These are phyloP conservation scores for Pegoplata infirma DNA, from an alignment of 2,888 invertebrate species.

Conservation along the genomic window DNA sequence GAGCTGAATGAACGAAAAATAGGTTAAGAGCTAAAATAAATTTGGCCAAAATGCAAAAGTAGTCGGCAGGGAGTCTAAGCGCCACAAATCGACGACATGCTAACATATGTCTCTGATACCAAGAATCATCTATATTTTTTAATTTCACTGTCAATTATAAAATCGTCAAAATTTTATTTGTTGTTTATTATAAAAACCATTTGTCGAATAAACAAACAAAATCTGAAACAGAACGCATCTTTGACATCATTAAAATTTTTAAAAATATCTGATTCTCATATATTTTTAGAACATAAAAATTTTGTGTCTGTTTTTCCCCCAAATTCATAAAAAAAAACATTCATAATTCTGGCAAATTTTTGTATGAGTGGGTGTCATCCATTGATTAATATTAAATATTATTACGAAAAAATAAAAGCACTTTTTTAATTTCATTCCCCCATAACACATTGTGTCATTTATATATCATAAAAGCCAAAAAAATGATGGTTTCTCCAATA, in stretches of 20 bases:
- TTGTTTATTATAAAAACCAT: background rate
- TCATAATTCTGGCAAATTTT: background rate
- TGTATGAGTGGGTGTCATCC: background rate
- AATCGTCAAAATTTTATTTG: background rate
- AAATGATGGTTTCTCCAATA: background rate
- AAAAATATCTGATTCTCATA: background rate
- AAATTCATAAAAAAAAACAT: background rate
- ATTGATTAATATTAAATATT: slow-evolving; percentile 36
- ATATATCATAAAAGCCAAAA: background rate
- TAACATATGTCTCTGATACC: too few species aligned
- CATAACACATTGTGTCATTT: background rate
- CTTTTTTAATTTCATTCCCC: too few species aligned
- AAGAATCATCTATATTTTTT: too few species aligned
- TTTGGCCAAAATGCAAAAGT: too few species aligned
- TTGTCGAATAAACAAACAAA: background rate
- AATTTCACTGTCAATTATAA: background rate
- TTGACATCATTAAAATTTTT: background rate
- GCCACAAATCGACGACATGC: too few species aligned
- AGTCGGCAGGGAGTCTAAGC: too few species aligned
- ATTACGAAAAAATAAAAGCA: slow-evolving; percentile 8
- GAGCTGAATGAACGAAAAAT: too few species aligned
- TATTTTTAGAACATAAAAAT: background rate
- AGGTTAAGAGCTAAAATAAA: too few species aligned
- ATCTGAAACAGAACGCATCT: background rate
- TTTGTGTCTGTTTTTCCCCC: background rate